Percentiles rank a stretch among this genome's conserved stretches.
Evolutionary conservation across 2,888 invertebrate genomes (phyloP).

Genomic region (Lymantria dispar): DNA sequence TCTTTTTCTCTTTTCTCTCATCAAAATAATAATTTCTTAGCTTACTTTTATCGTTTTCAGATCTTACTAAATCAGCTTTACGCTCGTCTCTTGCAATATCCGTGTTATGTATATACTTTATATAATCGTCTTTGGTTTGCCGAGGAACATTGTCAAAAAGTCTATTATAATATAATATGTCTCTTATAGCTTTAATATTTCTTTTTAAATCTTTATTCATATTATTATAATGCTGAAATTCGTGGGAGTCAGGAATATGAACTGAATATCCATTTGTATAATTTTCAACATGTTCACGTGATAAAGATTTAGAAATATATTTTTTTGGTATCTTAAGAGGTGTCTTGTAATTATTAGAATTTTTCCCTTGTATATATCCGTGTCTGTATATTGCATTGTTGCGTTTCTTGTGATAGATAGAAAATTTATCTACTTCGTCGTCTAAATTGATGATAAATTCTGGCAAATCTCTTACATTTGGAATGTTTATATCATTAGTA

Average conservation of each 20-base stretch:
- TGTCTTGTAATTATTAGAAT: neutral
- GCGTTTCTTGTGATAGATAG: neutral
- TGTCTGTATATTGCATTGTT: too few species aligned
- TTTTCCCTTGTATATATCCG: neutral
- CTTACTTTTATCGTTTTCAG: neutral
- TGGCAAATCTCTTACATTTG: too few species aligned
- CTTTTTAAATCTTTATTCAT: constrained; percentile 30
- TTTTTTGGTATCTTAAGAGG: too few species aligned
- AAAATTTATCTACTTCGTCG: neutral
- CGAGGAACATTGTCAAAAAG: neutral
- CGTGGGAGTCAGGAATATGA: constrained; percentile 19
- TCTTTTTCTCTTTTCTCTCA: too few species aligned
- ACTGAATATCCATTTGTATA: neutral
- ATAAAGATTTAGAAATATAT: neutral
- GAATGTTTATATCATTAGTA: too few species aligned
- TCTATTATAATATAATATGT: constrained; percentile 20
- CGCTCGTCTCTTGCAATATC: neutral
- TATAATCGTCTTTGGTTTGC: neutral
- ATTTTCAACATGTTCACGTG: neutral
- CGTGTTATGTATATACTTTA: neutral
- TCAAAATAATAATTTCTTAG: neutral
- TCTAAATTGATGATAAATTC: too few species aligned
- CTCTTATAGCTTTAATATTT: constrained; percentile 37
- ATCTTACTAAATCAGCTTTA: neutral
- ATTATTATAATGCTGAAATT: constrained; percentile 19